Percentiles rank a stretch among this genome's conserved stretches.
Conservation (phyloP, 2,888 invertebrate genomes). For the Oscheius onirici region DNA sequence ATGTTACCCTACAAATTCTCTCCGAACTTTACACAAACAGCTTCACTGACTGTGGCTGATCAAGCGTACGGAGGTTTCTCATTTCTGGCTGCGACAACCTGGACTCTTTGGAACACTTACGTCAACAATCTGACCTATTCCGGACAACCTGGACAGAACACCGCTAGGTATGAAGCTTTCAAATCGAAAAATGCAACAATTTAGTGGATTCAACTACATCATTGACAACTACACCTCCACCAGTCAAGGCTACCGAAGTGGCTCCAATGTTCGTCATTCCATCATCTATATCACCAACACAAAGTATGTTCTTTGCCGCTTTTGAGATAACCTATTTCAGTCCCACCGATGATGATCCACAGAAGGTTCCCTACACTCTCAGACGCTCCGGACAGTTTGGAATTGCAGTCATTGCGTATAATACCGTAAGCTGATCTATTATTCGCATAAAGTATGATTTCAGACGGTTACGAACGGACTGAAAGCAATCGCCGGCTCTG, state of each 20-base stretch:
- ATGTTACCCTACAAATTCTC: conserved; percentile 5
- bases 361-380: conserved; percentile 36
- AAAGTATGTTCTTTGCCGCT: conserved; percentile 35
- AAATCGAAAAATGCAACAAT: neutral
- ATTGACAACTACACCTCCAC: conserved; percentile 38
- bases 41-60: conserved; percentile 39
- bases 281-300: conserved; percentile 59
- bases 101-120: conserved; percentile 19
- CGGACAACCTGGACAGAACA: conserved; percentile 45
- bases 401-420: conserved; percentile 46
- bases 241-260: conserved; percentile 48
- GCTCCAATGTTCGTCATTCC: conserved; percentile 43
- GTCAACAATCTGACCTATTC: conserved; percentile 36
- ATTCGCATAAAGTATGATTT: neutral
- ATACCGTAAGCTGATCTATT: conserved; percentile 25
- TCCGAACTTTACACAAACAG: conserved; percentile 24
- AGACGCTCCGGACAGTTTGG: conserved; percentile 51
- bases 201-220: conserved; percentile 46
- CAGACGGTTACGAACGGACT: neutral
- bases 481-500: neutral
- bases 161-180: conserved; percentile 35
- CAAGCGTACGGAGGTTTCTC: conserved; percentile 45
- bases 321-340: conserved; percentile 32
- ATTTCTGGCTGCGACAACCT: conserved; percentile 41
- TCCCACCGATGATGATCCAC: conserved; percentile 58